A percentile compares a stretch with the other conserved stretches of the same genome.
Evolutionary conservation across 2,113 vertebrate species (phyloP).

Genomic region (Fulica atra): DNA sequence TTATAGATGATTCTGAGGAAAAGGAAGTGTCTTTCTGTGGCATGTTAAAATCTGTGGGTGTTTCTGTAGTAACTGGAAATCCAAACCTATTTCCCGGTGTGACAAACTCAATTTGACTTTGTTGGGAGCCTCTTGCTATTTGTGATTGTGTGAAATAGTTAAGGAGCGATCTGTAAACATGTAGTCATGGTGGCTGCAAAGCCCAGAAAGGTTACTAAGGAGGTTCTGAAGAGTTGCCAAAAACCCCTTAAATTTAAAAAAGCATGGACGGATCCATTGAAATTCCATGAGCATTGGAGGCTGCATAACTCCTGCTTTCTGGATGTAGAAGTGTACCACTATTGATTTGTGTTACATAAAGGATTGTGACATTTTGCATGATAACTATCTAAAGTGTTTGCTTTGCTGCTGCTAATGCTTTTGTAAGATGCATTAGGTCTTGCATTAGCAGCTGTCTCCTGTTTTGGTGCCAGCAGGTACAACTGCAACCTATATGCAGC

Average conservation of each 20-base stretch:
- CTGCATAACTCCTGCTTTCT: neutral
- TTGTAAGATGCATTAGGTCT: neutral
- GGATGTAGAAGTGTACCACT: neutral
- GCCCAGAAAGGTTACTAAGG: neutral
- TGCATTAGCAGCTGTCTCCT: neutral
- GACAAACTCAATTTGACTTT: neutral
- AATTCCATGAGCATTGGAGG: neutral
- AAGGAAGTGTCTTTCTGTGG: neutral
- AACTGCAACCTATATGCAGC: neutral
- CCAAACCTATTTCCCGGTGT: neutral
- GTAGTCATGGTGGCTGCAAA: neutral
- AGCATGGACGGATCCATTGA: neutral
- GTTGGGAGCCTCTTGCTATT: neutral
- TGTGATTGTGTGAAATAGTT: neutral
- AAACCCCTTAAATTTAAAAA: neutral
- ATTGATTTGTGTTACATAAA: neutral
- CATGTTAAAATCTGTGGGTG: neutral
- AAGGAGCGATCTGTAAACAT: neutral
- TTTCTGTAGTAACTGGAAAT: neutral
- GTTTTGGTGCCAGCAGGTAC: neutral
- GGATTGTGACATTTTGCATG: neutral
- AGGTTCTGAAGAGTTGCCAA: neutral
- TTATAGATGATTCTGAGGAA: neutral
- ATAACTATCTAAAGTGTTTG: neutral
- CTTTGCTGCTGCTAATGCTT: neutral